Percentiles rank a stretch among this genome's conserved stretches.
Conservation (phyloP, 2,888 invertebrate genomes). For the Timema podura region DNA sequence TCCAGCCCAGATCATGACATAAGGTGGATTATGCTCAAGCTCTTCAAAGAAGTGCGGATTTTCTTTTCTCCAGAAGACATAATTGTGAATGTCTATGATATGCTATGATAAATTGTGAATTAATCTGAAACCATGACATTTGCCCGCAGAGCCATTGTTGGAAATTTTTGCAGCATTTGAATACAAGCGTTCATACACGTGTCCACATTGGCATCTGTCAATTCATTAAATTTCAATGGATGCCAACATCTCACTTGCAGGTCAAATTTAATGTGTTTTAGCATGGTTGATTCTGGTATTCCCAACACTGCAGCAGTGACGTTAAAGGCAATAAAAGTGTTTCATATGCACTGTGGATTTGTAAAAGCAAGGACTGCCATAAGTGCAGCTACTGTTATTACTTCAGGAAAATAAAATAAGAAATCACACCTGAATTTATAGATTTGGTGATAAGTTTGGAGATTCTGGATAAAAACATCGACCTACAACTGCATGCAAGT, state of each 20-base stretch:
- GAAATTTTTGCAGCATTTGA: not conserved
- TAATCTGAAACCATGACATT: constrained; percentile 1
- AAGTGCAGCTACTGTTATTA: too few species aligned
- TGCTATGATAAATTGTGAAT: not conserved
- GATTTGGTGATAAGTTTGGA: too few species aligned
- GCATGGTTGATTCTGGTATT: not conserved
- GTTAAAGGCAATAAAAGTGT: too few species aligned
- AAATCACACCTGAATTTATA: too few species aligned
- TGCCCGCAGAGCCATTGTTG: not conserved
- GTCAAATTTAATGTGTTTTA: not conserved
- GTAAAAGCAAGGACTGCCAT: too few species aligned
- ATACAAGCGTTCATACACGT: not conserved
- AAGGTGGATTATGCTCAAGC: not conserved
- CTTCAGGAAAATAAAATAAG: too few species aligned
- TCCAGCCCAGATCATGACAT: not conserved
- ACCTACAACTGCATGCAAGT: too few species aligned
- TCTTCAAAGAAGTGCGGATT: constrained; percentile 4
- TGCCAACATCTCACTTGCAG: not conserved
- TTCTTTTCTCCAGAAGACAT: not conserved
- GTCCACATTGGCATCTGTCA: not conserved
- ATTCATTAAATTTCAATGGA: not conserved
- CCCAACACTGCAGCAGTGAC: not conserved
- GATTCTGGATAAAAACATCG: too few species aligned
- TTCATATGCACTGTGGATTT: too few species aligned
- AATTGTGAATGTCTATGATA: not conserved